Evolutionary conservation across 2,797 vertebrate genomes (phyloP).

Genomic region (Iguana delicatissima): DNA sequence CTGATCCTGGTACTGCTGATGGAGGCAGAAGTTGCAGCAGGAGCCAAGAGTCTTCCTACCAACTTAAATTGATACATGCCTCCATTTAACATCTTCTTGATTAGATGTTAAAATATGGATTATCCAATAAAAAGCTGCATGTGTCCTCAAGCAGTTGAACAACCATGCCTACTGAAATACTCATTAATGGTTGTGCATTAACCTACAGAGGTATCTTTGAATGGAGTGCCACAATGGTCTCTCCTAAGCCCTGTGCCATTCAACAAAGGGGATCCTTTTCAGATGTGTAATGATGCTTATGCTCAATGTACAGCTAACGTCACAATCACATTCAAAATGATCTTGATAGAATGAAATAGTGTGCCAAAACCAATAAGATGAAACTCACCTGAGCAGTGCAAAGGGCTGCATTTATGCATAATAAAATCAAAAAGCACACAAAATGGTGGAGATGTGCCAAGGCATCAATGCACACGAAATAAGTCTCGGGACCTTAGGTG

Average conservation of each 20-base stretch:
- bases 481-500: neutral
- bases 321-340: neutral
- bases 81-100: neutral
- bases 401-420: neutral
- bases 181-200: neutral
- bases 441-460: neutral
- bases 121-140: neutral
- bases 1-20: neutral
- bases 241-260: neutral
- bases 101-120: neutral
- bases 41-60: too few species aligned
- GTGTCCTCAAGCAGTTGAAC: neutral
- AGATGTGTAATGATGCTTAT: neutral
- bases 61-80: neutral
- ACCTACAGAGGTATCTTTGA: neutral
- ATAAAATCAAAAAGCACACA: neutral
- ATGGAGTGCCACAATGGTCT: neutral
- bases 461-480: neutral
- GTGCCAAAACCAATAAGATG: neutral
- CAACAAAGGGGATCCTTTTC: neutral
- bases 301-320: neutral
- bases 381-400: neutral
- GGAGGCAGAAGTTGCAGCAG: neutral
- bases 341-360: neutral
- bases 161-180: neutral